Conservation (phyloP, 2,888 invertebrate genomes). For the Drosophila melanosoma region DNA sequence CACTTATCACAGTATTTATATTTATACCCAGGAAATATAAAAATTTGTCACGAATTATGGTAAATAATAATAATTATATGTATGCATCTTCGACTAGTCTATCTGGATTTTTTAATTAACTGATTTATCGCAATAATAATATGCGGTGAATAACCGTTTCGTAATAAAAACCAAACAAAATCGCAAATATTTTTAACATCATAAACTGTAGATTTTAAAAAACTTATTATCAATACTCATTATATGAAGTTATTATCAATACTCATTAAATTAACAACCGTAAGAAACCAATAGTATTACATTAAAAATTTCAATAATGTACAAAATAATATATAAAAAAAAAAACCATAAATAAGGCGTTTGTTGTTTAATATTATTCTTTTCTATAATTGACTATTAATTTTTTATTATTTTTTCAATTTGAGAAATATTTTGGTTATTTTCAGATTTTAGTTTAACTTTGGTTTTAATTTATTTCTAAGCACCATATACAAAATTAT, state of each 20-base stretch:
- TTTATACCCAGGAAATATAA: slow-evolving; percentile 18
- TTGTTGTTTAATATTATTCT: neutral
- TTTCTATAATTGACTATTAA: neutral
- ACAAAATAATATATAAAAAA: neutral
- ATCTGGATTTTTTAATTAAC: neutral
- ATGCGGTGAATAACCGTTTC: neutral
- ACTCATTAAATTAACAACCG: neutral
- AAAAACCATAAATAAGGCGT: too few species aligned
- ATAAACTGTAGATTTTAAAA: neutral
- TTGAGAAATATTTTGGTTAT: neutral
- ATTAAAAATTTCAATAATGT: neutral
- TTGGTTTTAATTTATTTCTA: neutral
- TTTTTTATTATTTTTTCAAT: neutral
- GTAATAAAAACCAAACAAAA: neutral
- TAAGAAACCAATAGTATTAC: neutral
- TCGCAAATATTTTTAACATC: neutral
- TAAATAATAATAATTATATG: slow-evolving; percentile 11
- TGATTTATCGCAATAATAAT: neutral
- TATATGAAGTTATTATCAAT: too few species aligned
- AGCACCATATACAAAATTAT: neutral
- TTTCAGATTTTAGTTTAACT: neutral
- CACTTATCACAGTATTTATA: neutral
- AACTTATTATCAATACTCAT: neutral
- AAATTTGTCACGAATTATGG: slow-evolving; percentile 42
- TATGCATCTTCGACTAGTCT: slow-evolving; percentile 4